Percentiles rank a stretch among this genome's conserved stretches.
Conservation (phyloP, 2,797 vertebrate genomes). For the Hemibagrus guttatus region DNA sequence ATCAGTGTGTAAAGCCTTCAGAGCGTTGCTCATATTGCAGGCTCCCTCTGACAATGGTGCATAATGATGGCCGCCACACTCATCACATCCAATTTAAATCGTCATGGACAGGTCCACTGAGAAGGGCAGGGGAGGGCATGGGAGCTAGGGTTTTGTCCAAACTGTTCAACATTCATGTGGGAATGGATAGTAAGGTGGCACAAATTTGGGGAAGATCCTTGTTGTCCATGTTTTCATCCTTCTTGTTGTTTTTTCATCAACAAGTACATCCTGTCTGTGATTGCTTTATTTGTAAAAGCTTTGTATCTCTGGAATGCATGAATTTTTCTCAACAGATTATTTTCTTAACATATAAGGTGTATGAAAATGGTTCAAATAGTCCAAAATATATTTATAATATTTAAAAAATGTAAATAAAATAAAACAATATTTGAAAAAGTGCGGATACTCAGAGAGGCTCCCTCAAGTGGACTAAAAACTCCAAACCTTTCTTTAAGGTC, state of each 20-base stretch:
- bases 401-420: background rate
- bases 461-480: background rate
- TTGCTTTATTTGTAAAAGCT: background rate
- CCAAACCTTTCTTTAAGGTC: background rate
- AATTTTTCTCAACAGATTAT: conserved; percentile 62
- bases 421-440: background rate
- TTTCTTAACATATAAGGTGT: background rate
- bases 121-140: conserved; percentile 29
- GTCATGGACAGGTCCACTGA: conserved; percentile 63
- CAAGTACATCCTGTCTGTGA: background rate
- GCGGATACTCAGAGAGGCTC: background rate
- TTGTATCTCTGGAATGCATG: background rate
- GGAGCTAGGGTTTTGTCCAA: conserved; percentile 35
- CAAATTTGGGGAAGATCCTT: background rate
- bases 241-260: background rate
- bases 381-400: background rate
- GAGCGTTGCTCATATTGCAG: conserved; percentile 71
- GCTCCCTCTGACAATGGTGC: conserved; percentile 69
- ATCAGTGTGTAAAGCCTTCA: conserved; percentile 84
- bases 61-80: conserved; percentile 84
- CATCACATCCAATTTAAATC: conserved; percentile 99
- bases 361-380: background rate
- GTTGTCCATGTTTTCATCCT: conserved; percentile 7
- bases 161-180: conserved; percentile 43
- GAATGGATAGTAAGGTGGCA: conserved; percentile 34